Evolutionary conservation across 2,888 invertebrate genomes (phyloP).

Genomic region (Cosmorhoe ocellata): DNA sequence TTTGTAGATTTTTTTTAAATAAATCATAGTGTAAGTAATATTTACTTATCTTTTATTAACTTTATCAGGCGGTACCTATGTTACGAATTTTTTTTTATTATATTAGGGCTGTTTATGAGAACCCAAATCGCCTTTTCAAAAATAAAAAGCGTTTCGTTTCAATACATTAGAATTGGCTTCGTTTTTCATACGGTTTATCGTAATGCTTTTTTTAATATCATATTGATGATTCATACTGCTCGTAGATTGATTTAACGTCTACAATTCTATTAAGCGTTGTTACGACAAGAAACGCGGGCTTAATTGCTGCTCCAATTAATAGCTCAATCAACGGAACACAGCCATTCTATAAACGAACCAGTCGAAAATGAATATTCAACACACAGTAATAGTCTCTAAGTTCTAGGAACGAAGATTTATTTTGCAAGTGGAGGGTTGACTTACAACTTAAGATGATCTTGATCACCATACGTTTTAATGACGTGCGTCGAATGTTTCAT

Average conservation of each 20-base stretch:
- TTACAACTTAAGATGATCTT: conserved; percentile 9
- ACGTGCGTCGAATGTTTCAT: background rate
- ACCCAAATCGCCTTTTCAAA: too few species aligned
- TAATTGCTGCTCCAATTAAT: conserved; percentile 39
- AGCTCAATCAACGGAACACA: conserved; percentile 33
- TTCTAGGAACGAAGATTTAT: conserved; percentile 1
- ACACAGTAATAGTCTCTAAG: conserved; percentile 9
- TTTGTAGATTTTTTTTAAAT: too few species aligned
- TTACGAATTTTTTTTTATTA: too few species aligned
- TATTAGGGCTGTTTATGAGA: too few species aligned
- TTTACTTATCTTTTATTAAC: too few species aligned
- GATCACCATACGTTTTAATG: conserved; percentile 11
- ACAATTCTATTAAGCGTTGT: conserved; percentile 23
- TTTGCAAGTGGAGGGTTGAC: background rate
- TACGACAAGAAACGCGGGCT: conserved; percentile 24
- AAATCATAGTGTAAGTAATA: too few species aligned
- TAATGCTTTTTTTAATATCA: conserved; percentile 2
- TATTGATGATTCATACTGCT: conserved; percentile 3
- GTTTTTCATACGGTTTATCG: too few species aligned
- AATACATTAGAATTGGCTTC: too few species aligned
- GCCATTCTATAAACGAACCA: conserved; percentile 17
- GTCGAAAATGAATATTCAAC: conserved; percentile 3
- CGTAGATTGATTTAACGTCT: conserved; percentile 16
- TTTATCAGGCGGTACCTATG: too few species aligned
- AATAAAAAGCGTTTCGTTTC: too few species aligned